A percentile compares a stretch with the other conserved stretches of the same genome.
phyloP scores from a whole-genome alignment of 2,113 vertebrate species.

The Labeo rohita region DNA sequence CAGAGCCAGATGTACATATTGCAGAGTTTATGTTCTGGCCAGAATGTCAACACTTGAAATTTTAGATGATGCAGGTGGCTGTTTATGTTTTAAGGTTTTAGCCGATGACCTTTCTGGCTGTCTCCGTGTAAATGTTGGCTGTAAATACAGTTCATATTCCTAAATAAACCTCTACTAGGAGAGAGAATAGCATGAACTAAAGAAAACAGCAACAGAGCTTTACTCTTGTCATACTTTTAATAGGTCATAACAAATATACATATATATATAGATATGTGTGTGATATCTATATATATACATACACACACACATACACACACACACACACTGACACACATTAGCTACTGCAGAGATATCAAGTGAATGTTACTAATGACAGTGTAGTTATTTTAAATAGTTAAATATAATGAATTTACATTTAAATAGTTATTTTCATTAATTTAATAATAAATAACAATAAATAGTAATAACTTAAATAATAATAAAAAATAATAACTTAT shows the following conservation, averaged over 20 bases:
- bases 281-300: neutral
- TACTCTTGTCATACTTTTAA: neutral
- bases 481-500: too few species aligned
- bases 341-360: too few species aligned
- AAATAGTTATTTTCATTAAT: too few species aligned
- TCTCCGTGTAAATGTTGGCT: constrained; percentile 49
- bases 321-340: too few species aligned
- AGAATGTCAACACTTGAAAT: constrained; percentile 7
- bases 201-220: constrained; percentile 6
- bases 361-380: too few species aligned
- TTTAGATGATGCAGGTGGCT: constrained; percentile 4
- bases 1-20: neutral
- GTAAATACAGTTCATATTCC: constrained; percentile 54
- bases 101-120: constrained; percentile 45
- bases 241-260: neutral
- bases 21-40: neutral
- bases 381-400: too few species aligned
- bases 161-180: constrained; percentile 20
- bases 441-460: too few species aligned
- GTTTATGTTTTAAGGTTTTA: constrained; percentile 53
- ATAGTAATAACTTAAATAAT: too few species aligned
- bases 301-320: too few species aligned
- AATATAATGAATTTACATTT: too few species aligned
- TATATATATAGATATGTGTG: neutral
- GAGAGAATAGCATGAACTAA: neutral